Conservation (phyloP, 30 jellyfish, hydroid and myxozoan species). For the Rhopilema esculentum region DNA sequence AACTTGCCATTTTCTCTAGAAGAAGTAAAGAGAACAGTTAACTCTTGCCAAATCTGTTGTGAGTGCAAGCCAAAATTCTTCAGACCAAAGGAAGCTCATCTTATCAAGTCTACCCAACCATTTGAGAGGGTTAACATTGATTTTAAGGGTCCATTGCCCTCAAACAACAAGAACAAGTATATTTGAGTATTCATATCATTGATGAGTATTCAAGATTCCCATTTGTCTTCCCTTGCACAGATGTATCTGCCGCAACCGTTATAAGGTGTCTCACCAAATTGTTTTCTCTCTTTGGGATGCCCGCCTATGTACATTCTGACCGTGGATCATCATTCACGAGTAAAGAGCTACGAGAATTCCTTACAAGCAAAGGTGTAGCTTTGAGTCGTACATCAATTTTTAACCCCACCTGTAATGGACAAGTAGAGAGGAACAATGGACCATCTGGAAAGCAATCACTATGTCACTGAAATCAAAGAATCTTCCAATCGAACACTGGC, state of each 20-base stretch:
- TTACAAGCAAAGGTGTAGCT: constrained; percentile 14
- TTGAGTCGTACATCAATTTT: constrained; percentile 62
- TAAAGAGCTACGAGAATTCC: constrained; percentile 30
- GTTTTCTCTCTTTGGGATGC: constrained; percentile 69
- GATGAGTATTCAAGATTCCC: constrained; percentile 53
- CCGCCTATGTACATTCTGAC: constrained; percentile 60
- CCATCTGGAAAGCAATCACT: constrained; percentile 70
- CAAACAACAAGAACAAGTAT: constrained; percentile 14
- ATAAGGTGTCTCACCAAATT: constrained; percentile 18
- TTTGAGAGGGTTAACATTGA: constrained; percentile 40
- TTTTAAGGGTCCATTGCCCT: constrained; percentile 56
- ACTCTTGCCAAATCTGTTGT: constrained; percentile 35
- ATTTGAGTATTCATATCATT: constrained; percentile 13
- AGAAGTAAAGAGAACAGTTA: constrained; percentile 3
- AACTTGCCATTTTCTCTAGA: constrained; percentile 30
- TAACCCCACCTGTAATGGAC: constrained; percentile 77
- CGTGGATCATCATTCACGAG: constrained; percentile 33
- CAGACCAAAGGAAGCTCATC: constrained; percentile 19
- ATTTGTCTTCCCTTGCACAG: constrained; percentile 56
- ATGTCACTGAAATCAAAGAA: constrained; percentile 55
- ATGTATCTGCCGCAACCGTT: constrained; percentile 11
- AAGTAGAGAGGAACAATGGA: constrained; percentile 74
- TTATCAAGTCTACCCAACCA: constrained; percentile 54
- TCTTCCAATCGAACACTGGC: constrained; percentile 54
- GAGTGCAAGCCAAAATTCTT: constrained; percentile 50